Evolutionary conservation across 1,140 invertebrate genomes (phyloP), one percentile per base, ranked within the genome.

Genomic region (Ips nitidus): DNA sequence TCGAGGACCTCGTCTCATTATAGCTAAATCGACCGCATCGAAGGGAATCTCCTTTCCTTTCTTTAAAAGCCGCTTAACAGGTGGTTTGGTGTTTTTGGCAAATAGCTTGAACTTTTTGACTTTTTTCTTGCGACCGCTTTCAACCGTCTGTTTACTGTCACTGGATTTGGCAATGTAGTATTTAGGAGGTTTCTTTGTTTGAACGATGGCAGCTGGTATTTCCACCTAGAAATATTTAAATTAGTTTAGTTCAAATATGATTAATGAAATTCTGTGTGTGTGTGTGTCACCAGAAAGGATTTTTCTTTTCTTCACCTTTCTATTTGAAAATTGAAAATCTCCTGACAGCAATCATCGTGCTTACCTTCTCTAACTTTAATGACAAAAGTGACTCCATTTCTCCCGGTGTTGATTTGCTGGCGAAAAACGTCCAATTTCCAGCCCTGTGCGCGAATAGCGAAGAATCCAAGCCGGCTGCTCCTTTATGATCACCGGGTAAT

Each of bases 391-490:
- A 22, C 22, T 22, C 22, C 22, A 22, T 22, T 22, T 22, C 22
- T 22, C 22, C 22, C 22, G 22, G 22, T 22, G 22, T 22, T 22
- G 22, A 22, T 22, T 22, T 62, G 4, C 4, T 5, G 8, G 42
- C 52, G 22, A 69, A 69, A 68, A 63, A 73, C 38, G 83, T 83
- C 91, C 91, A 92, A 73, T 90, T 91, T 3, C 88, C 81, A 71
- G 88, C 87, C 1, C 90, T 78, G 78, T 92, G 89, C 41, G 87
- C 76, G 79, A 87, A 93, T 42, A 92, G 80, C 1, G 84, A 80
- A 0, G 90, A 90, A 78, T 92, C 89, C 0, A 91, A 80, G 3
- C 92, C 91, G 52, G 85, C 90, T 3, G 91, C 90, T 1, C 92
- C 91, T 65, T 83, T 80, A 4, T 81, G 81, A 81, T 93, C 91